Percentiles rank a stretch among this genome's conserved stretches.
phyloP scores from a whole-genome alignment of 2,888 invertebrate genomes.

The Amphipyra tragopoginis region DNA sequence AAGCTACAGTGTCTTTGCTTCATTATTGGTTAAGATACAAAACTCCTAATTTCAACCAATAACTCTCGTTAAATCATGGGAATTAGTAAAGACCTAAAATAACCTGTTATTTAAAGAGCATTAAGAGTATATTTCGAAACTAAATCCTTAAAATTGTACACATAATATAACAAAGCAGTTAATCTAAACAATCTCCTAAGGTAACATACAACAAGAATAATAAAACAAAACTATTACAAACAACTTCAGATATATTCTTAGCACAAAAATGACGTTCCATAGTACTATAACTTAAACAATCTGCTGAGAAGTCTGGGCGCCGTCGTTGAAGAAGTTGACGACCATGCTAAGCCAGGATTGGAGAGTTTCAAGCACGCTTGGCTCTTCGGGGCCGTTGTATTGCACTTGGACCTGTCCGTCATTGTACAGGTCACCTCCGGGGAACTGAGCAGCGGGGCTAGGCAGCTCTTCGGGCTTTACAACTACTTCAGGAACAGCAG shows the following conservation, averaged over 20 bases:
- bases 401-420: conserved; percentile 75
- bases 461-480: conserved; percentile 46
- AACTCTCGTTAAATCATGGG: no score
- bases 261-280: background rate
- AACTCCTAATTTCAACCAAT: no score
- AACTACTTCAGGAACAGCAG: conserved; percentile 42
- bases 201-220: background rate
- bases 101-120: background rate
- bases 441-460: conserved; percentile 45
- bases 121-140: conserved; percentile 18
- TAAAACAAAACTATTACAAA: conserved; percentile 1
- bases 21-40: no score
- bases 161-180: background rate
- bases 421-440: conserved; percentile 73
- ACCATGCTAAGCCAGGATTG: conserved; percentile 78
- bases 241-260: conserved; percentile 3
- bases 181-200: background rate
- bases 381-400: conserved; percentile 68
- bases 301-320: conserved; percentile 70
- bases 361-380: conserved; percentile 70
- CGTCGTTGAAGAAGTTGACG: conserved; percentile 77
- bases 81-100: background rate
- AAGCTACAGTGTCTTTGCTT: no score
- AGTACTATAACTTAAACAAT: conserved; percentile 64
- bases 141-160: conserved; percentile 21